Evolutionary conservation across 2,113 vertebrate genomes (phyloP).

Genomic region (Pantherophis guttatus): DNA sequence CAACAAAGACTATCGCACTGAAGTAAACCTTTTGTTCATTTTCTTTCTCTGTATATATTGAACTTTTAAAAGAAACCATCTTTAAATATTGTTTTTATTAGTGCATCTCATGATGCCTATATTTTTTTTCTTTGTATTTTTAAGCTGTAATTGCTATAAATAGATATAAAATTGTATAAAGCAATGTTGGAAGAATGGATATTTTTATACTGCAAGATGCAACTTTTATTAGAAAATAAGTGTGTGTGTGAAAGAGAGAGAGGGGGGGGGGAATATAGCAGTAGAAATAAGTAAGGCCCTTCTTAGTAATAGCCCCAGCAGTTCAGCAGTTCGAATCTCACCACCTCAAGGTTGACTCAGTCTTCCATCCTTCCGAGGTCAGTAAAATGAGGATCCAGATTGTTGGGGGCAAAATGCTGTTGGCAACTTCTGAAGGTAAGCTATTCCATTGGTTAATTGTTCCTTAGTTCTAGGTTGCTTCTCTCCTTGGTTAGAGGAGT

Average conservation of each 20-base stretch:
- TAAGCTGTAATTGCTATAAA: not conserved
- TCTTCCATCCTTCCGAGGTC: too few species aligned
- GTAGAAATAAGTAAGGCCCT: not conserved
- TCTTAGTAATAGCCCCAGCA: not conserved
- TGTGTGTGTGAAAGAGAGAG: not conserved
- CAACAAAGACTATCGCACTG: not conserved
- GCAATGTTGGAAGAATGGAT: not conserved
- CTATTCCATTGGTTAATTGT: too few species aligned
- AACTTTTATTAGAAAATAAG: not conserved
- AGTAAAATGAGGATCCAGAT: too few species aligned
- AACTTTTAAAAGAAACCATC: not conserved
- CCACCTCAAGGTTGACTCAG: too few species aligned
- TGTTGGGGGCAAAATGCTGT: too few species aligned
- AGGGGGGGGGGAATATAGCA: not conserved
- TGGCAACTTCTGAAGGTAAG: too few species aligned
- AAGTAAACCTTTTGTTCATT: not conserved
- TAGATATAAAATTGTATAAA: not conserved
- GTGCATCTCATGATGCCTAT: not conserved
- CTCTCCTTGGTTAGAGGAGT: too few species aligned
- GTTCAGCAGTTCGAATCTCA: too few species aligned
- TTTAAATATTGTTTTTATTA: not conserved
- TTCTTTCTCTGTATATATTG: not conserved
- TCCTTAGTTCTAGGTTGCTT: too few species aligned
- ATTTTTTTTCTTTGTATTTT: not conserved
- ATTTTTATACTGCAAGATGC: not conserved